Conservation (phyloP, 2,888 invertebrate genomes). For the Vannuccia rotundouncinata region DNA sequence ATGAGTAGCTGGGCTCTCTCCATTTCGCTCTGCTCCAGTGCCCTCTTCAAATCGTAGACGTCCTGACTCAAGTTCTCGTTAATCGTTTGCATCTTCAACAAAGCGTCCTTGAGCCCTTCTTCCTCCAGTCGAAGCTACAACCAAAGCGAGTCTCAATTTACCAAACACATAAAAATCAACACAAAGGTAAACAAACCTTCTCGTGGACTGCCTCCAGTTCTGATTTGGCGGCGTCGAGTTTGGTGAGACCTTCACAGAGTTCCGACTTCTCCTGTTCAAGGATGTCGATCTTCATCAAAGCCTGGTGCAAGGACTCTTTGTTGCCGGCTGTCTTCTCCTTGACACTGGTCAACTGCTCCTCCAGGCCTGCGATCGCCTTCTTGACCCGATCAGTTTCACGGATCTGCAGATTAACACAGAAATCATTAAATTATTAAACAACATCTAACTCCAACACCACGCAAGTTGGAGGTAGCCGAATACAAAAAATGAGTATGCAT, state of each 20-base stretch:
- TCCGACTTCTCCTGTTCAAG: conserved; percentile 82
- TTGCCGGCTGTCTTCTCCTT: conserved; percentile 75
- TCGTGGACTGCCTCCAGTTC: background rate
- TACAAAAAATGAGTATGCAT: too few relatives aligned
- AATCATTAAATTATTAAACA: too few relatives aligned
- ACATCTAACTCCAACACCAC: too few relatives aligned
- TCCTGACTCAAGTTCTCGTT: conserved; percentile 57
- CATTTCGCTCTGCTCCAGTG: conserved; percentile 34
- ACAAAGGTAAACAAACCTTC: background rate
- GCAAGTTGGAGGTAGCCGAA: too few relatives aligned
- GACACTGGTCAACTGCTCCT: conserved; percentile 73
- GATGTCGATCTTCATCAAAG: conserved; percentile 71
- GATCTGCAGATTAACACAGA: background rate
- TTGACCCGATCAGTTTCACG: conserved; percentile 44
- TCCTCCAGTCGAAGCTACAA: conserved; percentile 45
- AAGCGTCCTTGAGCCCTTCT: conserved; percentile 52
- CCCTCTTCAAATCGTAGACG: conserved; percentile 54
- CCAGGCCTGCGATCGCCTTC: conserved; percentile 65
- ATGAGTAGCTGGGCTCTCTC: conserved; percentile 41
- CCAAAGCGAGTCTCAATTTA: background rate
- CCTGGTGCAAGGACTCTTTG: conserved; percentile 75
- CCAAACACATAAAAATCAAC: background rate
- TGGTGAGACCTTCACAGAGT: conserved; percentile 57
- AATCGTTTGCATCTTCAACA: conserved; percentile 55
- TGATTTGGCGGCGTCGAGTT: background rate